Evolutionary conservation across 2,888 invertebrate genomes (phyloP).

Genomic region (Euphydryas editha): DNA sequence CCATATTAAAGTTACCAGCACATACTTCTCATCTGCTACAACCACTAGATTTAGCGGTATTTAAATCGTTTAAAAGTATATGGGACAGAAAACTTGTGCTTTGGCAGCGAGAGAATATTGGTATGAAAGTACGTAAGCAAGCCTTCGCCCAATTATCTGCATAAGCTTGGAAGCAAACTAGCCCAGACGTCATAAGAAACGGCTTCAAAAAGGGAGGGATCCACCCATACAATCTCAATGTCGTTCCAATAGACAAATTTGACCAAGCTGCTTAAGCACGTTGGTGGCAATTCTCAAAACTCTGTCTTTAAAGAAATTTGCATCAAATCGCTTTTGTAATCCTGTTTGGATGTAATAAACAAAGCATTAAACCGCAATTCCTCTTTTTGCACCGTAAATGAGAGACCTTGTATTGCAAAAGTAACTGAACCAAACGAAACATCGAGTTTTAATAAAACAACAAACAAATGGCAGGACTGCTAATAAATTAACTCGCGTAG

Average conservation of each 20-base stretch:
- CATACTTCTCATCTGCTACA: slow-evolving; percentile 50
- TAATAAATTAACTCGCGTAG: too few species aligned
- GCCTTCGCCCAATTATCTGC: slow-evolving; percentile 19
- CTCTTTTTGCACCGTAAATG: too few species aligned
- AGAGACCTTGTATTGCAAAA: too few species aligned
- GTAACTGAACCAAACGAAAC: too few species aligned
- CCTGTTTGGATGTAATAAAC: too few species aligned
- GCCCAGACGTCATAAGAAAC: slow-evolving; percentile 36
- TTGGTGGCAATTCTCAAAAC: too few species aligned
- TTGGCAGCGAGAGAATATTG: slow-evolving; percentile 44
- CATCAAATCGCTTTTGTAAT: too few species aligned
- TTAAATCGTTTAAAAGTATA: slow-evolving; percentile 38
- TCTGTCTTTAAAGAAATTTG: too few species aligned
- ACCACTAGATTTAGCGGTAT: slow-evolving; percentile 48
- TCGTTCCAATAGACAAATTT: neutral
- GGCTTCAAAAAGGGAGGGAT: slow-evolving; percentile 44
- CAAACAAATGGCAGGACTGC: too few species aligned
- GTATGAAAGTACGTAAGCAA: slow-evolving; percentile 38
- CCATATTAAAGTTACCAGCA: slow-evolving; percentile 50
- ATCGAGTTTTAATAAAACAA: too few species aligned
- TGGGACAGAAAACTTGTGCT: slow-evolving; percentile 43
- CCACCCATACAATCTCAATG: slow-evolving; percentile 19
- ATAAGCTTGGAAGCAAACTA: slow-evolving; percentile 9
- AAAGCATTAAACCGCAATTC: too few species aligned
- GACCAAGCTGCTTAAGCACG: neutral